Evolutionary conservation across 2,888 invertebrate species (phyloP).

Genomic region (Drosophila affinis): DNA sequence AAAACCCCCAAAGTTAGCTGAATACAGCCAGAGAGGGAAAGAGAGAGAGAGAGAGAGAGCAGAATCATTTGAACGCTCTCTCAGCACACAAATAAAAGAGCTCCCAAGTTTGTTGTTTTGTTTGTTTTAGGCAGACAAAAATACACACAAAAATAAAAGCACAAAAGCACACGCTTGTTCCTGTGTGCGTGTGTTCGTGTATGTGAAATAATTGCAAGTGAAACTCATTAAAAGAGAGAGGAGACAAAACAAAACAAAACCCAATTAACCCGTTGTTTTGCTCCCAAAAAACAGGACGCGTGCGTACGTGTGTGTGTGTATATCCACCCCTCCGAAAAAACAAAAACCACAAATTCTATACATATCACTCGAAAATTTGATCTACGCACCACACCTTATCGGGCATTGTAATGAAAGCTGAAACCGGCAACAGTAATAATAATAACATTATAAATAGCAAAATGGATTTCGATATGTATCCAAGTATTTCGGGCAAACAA

Average conservation of each 20-base stretch:
- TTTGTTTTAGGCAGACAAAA: conserved; percentile 40
- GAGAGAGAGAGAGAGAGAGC: conserved; percentile 39
- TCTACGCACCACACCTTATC: not conserved
- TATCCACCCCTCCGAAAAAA: conserved; percentile 23
- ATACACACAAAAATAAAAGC: conserved; percentile 17
- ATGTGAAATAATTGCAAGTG: conserved; percentile 50
- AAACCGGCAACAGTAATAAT: conserved; percentile 62
- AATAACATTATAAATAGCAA: conserved; percentile 84
- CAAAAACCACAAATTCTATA: conserved; percentile 17
- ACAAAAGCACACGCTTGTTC: conserved; percentile 9
- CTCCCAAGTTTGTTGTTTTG: conserved; percentile 37
- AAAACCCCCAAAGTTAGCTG: conserved; percentile 9
- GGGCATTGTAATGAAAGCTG: conserved; percentile 77
- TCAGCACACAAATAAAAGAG: conserved; percentile 27
- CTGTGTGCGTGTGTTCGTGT: not conserved
- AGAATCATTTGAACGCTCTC: conserved; percentile 7
- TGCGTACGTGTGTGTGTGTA: conserved; percentile 19
- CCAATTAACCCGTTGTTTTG: conserved; percentile 42
- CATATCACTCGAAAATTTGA: conserved; percentile 17
- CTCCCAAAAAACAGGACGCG: conserved; percentile 18
- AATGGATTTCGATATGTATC: conserved; percentile 86
- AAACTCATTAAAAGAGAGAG: conserved; percentile 46
- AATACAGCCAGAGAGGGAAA: conserved; percentile 53
- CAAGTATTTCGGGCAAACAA: conserved; percentile 85
- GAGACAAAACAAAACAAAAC: conserved; percentile 23